Evolutionary conservation across 2,888 invertebrate genomes (phyloP).

Genomic region (Polymixis flavicincta): DNA sequence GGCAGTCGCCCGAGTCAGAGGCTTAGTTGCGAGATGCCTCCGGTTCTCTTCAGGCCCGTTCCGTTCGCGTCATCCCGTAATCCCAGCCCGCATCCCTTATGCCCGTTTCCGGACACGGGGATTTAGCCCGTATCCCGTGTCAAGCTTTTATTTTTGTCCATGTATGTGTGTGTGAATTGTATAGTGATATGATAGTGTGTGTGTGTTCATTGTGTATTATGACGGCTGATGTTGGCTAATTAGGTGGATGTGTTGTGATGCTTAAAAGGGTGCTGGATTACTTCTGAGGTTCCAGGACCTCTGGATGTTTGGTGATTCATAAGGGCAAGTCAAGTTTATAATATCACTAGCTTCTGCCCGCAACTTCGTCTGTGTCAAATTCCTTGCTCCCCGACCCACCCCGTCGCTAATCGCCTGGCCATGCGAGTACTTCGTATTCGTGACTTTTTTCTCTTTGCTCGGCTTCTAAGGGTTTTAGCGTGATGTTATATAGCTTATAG

Average conservation of each 20-base stretch:
- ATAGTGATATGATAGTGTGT: constrained; percentile 1
- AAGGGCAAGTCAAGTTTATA: not conserved
- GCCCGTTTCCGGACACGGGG: constrained; percentile 39
- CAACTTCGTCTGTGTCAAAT: no score
- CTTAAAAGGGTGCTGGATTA: not conserved
- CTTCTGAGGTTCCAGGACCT: not conserved
- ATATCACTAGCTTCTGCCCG: no score
- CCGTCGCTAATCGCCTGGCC: no score
- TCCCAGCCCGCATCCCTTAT: constrained; percentile 61
- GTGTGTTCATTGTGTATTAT: constrained; percentile 24
- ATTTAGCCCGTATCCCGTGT: constrained; percentile 48
- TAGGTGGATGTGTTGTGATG: not conserved
- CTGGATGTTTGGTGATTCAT: not conserved
- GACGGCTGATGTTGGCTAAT: not conserved
- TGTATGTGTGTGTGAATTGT: not conserved
- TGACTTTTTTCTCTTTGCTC: no score
- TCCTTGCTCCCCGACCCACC: no score
- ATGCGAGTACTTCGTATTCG: no score
- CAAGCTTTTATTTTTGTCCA: constrained; percentile 20
- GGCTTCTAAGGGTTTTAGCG: no score
- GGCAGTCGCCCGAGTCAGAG: constrained; percentile 39
- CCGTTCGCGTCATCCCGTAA: constrained; percentile 66
- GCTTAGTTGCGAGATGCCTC: constrained; percentile 57
- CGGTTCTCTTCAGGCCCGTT: constrained; percentile 65
- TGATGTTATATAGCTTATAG: no score